Conservation (phyloP, 2,113 vertebrate species). For the Phoenicopterus ruber region DNA sequence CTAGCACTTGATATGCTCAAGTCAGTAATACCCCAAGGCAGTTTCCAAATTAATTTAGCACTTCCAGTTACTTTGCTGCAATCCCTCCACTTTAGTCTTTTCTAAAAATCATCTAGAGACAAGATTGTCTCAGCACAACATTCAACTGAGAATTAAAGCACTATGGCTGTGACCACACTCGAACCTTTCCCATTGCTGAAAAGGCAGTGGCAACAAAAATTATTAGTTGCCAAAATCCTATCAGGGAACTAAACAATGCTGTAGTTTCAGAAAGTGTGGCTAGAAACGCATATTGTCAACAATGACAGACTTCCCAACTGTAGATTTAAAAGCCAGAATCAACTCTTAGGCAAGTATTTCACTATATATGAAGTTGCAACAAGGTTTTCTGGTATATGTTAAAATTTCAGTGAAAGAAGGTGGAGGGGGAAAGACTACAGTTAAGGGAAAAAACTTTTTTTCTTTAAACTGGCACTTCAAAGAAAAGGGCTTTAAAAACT, state of each 20-base stretch:
- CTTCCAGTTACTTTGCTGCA: background rate
- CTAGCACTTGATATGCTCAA: background rate
- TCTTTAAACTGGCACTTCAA: background rate
- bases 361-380: background rate
- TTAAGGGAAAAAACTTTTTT: background rate
- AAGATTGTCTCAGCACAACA: background rate
- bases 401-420: background rate
- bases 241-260: background rate
- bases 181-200: background rate
- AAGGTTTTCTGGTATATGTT: background rate
- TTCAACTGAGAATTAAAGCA: background rate
- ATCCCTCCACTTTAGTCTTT: background rate
- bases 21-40: background rate
- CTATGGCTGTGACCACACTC: background rate
- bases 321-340: background rate
- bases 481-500: background rate
- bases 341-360: background rate
- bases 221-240: background rate
- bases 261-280: background rate
- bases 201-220: background rate
- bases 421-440: background rate
- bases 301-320: background rate
- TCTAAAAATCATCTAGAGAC: background rate
- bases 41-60: background rate
- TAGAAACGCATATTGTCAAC: rapidly evolving